A percentile compares a stretch with the other conserved stretches of the same genome.
phyloP scores from a whole-genome alignment of 2,113 vertebrate species.

The Steatornis caripensis region DNA sequence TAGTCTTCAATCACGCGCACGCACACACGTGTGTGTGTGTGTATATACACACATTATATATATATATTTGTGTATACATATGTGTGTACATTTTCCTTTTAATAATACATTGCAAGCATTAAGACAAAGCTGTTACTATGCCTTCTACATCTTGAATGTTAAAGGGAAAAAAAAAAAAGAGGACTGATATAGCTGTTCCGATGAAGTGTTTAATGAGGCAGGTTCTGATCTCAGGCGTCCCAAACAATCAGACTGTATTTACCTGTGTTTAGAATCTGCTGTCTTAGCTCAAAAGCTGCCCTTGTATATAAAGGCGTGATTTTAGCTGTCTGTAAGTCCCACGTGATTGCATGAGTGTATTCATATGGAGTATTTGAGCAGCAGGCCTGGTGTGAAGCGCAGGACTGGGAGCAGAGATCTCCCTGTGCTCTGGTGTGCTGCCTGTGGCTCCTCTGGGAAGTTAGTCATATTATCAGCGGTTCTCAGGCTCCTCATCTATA shows the following conservation, averaged over 20 bases:
- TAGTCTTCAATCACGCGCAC: neutral
- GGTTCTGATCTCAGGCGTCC: neutral
- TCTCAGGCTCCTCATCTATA: neutral
- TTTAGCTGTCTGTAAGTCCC: neutral
- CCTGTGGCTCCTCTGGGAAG: neutral
- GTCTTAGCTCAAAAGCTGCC: neutral
- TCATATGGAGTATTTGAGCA: neutral
- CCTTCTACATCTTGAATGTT: neutral
- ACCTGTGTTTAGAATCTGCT: neutral
- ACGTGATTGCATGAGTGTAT: rapidly evolving
- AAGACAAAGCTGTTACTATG: neutral
- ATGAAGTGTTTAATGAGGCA: neutral
- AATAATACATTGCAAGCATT: neutral
- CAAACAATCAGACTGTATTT: neutral
- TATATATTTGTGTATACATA: no score
- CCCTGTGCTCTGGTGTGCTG: neutral
- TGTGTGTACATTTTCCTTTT: neutral
- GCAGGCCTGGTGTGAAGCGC: neutral
- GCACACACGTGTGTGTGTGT: rapidly evolving
- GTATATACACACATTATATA: no score
- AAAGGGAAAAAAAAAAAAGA: neutral
- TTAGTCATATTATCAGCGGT: neutral
- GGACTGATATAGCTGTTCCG: neutral
- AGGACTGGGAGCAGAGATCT: neutral
- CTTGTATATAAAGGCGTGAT: neutral